Percentiles rank a stretch among this genome's conserved stretches.
These are phyloP conservation scores for Cancer borealis DNA, from an alignment of 2,888 invertebrate species.

Conservation along the genomic window DNA sequence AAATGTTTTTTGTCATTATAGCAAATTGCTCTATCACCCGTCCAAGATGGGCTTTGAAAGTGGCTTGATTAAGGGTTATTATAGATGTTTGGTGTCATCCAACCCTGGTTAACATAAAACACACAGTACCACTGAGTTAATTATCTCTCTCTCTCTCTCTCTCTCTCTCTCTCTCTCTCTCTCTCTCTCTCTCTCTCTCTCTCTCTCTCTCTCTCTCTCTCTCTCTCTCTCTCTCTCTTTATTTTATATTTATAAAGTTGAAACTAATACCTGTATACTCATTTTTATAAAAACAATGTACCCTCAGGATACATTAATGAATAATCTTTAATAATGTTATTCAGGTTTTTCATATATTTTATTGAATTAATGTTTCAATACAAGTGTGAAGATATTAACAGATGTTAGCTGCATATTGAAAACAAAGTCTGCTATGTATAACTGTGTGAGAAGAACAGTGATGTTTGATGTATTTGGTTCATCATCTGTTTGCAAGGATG, in stretches of 20 bases:
- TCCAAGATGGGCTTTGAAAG: neutral
- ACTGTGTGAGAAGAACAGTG: neutral
- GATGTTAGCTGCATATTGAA: too few relatives aligned
- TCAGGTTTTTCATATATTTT: neutral
- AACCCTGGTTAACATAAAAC: neutral
- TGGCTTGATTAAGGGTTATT: neutral
- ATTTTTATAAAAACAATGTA: neutral
- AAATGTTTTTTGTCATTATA: too few relatives aligned
- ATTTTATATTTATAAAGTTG: neutral
- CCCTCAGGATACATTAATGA: neutral
- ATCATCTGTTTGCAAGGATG: neutral
- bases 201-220: conserved; percentile 55
- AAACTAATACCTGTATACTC: too few relatives aligned
- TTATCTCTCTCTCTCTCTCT: conserved; percentile 57
- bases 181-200: conserved; percentile 60
- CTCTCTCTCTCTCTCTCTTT: conserved; percentile 46
- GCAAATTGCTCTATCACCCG: neutral
- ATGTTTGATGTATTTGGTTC: neutral
- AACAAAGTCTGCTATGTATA: neutral
- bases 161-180: conserved; percentile 60
- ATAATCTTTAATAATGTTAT: neutral
- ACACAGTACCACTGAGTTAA: neutral
- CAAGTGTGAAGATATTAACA: too few relatives aligned
- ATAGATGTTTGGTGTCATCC: neutral
- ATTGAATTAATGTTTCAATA: too few relatives aligned